These are phyloP conservation scores for Drosophila ezoana DNA, from an alignment of 2,888 invertebrate genomes.

Conservation along the genomic window DNA sequence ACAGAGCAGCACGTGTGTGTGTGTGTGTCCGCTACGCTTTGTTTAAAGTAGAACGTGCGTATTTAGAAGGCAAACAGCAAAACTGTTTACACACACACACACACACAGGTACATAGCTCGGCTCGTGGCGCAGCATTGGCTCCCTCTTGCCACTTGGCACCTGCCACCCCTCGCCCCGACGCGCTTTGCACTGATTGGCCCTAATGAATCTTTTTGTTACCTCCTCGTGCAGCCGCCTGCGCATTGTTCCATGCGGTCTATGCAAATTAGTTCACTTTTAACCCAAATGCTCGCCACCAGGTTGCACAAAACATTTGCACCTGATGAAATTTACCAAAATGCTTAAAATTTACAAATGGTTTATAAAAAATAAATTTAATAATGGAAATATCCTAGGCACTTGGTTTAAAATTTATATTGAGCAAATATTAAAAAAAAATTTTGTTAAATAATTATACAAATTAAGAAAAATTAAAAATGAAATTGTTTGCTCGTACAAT, in stretches of 20 bases:
- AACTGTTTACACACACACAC: constrained; percentile 64
- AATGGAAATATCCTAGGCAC: neutral
- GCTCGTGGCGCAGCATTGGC: constrained; percentile 29
- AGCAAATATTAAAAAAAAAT: neutral
- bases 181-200: constrained; percentile 77
- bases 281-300: constrained; percentile 52
- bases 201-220: constrained; percentile 78
- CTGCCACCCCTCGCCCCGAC: constrained; percentile 35
- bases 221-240: constrained; percentile 73
- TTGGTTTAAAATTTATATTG: neutral
- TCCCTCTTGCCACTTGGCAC: constrained; percentile 11
- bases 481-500: no score
- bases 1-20: constrained; percentile 34
- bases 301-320: constrained; percentile 24
- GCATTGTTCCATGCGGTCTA: constrained; percentile 76
- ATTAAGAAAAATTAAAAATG: no score
- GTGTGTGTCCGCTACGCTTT: constrained; percentile 50
- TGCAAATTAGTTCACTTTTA: constrained; percentile 78
- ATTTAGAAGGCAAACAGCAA: constrained; percentile 77
- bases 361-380: constrained; percentile 11
- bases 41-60: constrained; percentile 77
- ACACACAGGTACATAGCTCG: constrained; percentile 13
- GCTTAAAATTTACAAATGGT: constrained; percentile 17
- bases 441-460: neutral
- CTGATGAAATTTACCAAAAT: neutral